phyloP scores from a whole-genome alignment of 2,888 invertebrate genomes.

The Ametastegia equiseti region DNA sequence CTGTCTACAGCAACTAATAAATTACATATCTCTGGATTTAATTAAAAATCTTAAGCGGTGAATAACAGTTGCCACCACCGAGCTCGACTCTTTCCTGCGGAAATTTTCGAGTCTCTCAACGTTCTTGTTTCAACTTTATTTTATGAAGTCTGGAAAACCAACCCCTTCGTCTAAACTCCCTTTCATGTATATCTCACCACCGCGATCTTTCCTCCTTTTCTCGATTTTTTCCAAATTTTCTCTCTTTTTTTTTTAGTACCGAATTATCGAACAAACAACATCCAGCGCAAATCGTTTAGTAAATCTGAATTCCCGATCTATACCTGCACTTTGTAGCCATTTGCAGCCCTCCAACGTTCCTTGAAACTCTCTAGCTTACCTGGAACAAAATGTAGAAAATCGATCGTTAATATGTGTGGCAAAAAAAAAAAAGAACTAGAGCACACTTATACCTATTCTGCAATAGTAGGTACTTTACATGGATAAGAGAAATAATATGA shows the following conservation, averaged over 20 bases:
- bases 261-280: neutral
- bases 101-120: conserved; percentile 1
- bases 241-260: too few species aligned
- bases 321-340: neutral
- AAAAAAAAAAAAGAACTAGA: conserved; percentile 3
- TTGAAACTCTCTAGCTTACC: conserved; percentile 5
- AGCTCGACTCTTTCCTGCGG: neutral
- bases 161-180: neutral
- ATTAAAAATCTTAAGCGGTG: conserved; percentile 55
- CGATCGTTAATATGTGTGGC: neutral
- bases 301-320: neutral
- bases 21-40: conserved; percentile 55
- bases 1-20: conserved; percentile 53
- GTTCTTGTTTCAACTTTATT: neutral
- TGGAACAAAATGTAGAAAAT: conserved; percentile 32
- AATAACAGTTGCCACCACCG: conserved; percentile 24
- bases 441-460: neutral
- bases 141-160: neutral
- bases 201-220: neutral
- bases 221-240: neutral
- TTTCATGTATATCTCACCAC: neutral
- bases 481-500: neutral
- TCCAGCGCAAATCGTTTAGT: neutral
- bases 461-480: too few species aligned
- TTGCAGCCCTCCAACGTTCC: neutral